Base-by-base conservation (phyloP, 2,797 vertebrate genomes). In the Carapus acus region DNA sequence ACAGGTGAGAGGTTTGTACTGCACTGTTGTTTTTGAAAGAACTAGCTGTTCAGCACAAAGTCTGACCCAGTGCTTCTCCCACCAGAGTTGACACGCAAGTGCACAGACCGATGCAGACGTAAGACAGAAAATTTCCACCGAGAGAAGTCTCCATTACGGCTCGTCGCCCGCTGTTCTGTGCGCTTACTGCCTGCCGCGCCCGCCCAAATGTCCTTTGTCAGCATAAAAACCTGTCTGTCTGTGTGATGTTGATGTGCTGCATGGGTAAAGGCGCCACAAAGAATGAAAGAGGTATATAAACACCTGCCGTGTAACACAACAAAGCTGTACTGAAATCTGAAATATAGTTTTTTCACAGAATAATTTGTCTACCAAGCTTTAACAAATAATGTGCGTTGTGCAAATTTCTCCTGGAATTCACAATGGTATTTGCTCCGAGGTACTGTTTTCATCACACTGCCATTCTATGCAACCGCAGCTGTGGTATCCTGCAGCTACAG, bases 41-140 rank as follows among this genome's bases (percentile, higher is more conserved):
- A 3, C 12, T 16, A 1, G 38, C 23, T 44, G 7, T 36, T 14
- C 41, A 3, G 22, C 39, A 24, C 1, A n/a, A 37, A 8, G 12
- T 42, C 23, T 54, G 22, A 47, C 41, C 11, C 33, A 1, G 22
- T 36, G 2, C 59, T 22, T 62, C 3, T 67, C 22, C 53, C 38
- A 40, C 27, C 62, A 88, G 86, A 59, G 65, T 70, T 9, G 84
- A 88, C 33, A 69, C 53, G 36, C 73, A 58, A 2, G 52, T 73
- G 20, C 80, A 77, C 40, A 64, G 75, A 21, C 80, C 77, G 18
- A 58, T 68, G 40, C 82, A 85, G 63, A 83, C 80, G 56, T 87
- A 79, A 87, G 54, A 42, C 7, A 2, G 47, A 45, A 43, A 37
- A 43, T 13, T 23, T 52, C 15, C 2, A 37, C 45, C 46, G 38